These are phyloP conservation scores for Peromyscus melanophrys DNA, from an alignment of 2,797 vertebrate species.

Conservation along the genomic window DNA sequence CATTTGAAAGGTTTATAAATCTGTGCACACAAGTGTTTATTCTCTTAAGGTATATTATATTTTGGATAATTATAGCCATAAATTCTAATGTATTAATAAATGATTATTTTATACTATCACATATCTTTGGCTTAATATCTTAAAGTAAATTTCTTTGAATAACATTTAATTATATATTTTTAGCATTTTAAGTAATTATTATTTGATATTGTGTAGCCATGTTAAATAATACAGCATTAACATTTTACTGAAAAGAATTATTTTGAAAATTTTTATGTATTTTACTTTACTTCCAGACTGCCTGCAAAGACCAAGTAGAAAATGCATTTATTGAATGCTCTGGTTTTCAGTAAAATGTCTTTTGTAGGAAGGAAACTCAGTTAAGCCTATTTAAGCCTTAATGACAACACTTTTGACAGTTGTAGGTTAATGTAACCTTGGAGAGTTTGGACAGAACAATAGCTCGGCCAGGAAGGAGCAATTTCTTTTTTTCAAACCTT, in stretches of 20 bases:
- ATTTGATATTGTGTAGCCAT: not conserved
- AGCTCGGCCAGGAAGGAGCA: constrained; percentile 54
- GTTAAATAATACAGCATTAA: not conserved
- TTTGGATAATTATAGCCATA: not conserved
- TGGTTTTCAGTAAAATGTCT: constrained; percentile 52
- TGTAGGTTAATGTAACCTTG: constrained; percentile 78
- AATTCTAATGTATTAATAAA: not conserved
- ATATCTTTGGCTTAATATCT: not conserved
- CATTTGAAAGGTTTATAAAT: not conserved
- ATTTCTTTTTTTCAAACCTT: constrained; percentile 55
- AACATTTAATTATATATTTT: not conserved
- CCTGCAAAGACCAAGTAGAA: not conserved
- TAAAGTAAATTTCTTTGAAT: not conserved
- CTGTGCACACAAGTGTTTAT: too few species aligned
- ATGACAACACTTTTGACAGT: constrained; percentile 62
- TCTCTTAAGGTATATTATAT: not conserved
- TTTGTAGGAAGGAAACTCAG: constrained; percentile 56
- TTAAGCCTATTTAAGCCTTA: constrained; percentile 70
- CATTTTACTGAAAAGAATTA: not conserved
- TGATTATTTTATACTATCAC: not conserved
- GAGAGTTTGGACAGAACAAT: constrained; percentile 53
- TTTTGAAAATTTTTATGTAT: not conserved
- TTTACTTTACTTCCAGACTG: not conserved
- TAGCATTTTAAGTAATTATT: not conserved
- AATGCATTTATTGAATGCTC: not conserved